Evolutionary conservation across 2,113 vertebrate species (phyloP).

Genomic region (Sialia sialis): DNA sequence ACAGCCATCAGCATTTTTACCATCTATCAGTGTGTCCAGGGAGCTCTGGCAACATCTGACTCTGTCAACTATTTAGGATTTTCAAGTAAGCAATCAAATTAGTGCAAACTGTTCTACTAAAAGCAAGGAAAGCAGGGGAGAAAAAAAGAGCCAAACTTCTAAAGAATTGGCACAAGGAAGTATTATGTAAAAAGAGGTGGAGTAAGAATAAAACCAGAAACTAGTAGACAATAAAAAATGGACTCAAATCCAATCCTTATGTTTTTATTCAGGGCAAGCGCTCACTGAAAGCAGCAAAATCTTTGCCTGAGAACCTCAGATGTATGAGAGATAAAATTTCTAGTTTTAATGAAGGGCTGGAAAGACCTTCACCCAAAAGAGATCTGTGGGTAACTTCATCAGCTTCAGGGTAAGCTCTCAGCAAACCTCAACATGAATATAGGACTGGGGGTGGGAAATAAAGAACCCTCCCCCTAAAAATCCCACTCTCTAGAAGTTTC

Average conservation of each 20-base stretch:
- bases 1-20: neutral
- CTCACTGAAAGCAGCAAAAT: neutral
- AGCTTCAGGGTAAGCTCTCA: neutral
- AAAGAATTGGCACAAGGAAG: neutral
- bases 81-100: neutral
- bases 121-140: neutral
- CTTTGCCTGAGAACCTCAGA: neutral
- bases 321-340: neutral
- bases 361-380: neutral
- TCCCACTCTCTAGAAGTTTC: neutral
- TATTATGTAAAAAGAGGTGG: neutral
- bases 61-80: neutral
- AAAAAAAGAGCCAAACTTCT: neutral
- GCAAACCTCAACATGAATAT: neutral
- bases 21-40: neutral
- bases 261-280: neutral
- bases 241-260: neutral
- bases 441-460: neutral
- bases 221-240: neutral
- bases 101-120: neutral
- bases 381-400: neutral
- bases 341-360: neutral
- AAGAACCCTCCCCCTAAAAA: neutral
- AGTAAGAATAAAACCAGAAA: slow-evolving; percentile 37
- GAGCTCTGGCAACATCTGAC: neutral